Evolutionary conservation across 2,888 invertebrate species (phyloP).

Genomic region (Cylindroiulus punctatus): DNA sequence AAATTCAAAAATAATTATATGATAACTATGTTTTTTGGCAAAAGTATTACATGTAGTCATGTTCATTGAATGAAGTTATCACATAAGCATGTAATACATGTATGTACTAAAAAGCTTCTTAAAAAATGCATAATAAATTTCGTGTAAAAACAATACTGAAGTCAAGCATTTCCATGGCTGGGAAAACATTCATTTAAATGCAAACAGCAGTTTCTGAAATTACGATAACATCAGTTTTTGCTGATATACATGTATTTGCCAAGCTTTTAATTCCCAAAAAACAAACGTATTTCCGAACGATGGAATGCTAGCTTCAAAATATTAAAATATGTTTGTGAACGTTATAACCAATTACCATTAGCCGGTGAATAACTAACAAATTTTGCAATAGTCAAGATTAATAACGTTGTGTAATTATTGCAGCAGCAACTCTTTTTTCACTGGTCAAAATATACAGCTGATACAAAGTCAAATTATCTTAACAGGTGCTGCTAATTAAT

Average conservation of each 20-base stretch:
- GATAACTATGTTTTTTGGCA: conserved; percentile 34
- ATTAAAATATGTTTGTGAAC: neutral
- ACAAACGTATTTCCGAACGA: neutral
- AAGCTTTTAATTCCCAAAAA: no score
- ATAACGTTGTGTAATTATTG: conserved; percentile 11
- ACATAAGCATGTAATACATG: conserved; percentile 6
- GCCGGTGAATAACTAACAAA: neutral
- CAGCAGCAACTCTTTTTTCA: conserved; percentile 10
- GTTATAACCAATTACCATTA: conserved; percentile 9
- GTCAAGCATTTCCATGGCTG: neutral
- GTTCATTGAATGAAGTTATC: conserved; percentile 42
- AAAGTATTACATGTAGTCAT: conserved; percentile 10
- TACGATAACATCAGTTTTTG: no score
- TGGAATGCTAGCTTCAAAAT: neutral
- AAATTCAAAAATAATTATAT: conserved; percentile 35
- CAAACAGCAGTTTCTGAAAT: no score
- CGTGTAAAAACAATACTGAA: neutral
- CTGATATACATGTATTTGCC: no score
- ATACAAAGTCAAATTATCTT: neutral
- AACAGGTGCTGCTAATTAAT: conserved; percentile 10
- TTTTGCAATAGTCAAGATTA: neutral
- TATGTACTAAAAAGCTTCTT: neutral
- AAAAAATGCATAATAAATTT: conserved; percentile 13
- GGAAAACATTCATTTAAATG: neutral
- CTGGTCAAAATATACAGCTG: neutral